Conservation (phyloP, 2,888 invertebrate genomes). For the Melanotus villosus region DNA sequence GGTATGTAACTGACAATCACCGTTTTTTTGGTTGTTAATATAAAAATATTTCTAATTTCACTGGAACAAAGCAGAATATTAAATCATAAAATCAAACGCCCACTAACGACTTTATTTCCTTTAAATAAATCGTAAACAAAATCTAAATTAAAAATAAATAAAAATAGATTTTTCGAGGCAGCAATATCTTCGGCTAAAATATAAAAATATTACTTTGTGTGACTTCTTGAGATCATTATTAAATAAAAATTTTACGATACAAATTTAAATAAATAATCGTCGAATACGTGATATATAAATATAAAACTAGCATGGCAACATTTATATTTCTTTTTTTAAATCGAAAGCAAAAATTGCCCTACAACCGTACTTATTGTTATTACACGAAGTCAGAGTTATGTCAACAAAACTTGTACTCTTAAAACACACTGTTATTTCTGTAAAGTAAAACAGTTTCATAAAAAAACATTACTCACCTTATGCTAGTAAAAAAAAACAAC, state of each 20-base stretch:
- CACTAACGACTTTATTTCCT: too few species aligned
- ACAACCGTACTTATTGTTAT: slow-evolving; percentile 39
- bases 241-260: slow-evolving; percentile 15
- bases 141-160: too few species aligned
- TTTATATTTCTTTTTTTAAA: slow-evolving; percentile 9
- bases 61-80: too few species aligned
- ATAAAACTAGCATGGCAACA: slow-evolving; percentile 37
- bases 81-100: too few species aligned
- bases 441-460: neutral
- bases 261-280: slow-evolving; percentile 31
- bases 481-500: neutral
- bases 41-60: too few species aligned
- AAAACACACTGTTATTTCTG: neutral
- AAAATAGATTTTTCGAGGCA: neutral
- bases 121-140: too few species aligned
- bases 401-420: too few species aligned
- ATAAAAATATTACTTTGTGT: neutral
- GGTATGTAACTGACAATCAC: too few species aligned
- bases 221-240: slow-evolving; percentile 22
- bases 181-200: neutral
- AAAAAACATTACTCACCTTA: neutral
- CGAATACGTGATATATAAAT: slow-evolving; percentile 29
- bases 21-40: too few species aligned
- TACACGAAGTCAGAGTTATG: slow-evolving; percentile 26
- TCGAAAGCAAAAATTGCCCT: slow-evolving; percentile 36